Base-by-base conservation (phyloP, 1,140 invertebrate genomes). In the Phocides pigmalion region DNA sequence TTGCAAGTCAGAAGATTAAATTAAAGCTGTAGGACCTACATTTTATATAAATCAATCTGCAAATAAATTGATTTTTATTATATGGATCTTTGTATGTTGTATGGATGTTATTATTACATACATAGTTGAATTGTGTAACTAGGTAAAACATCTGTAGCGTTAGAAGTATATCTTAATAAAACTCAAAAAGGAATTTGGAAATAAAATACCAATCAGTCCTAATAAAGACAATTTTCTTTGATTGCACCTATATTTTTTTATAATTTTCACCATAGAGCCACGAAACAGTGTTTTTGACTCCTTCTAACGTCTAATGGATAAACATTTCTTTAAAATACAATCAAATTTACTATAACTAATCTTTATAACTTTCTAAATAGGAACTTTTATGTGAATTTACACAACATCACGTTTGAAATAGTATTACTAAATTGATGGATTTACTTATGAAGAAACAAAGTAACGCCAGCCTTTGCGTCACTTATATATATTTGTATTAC, bases 201-300 rank as follows among this genome's bases (percentile, higher is more conserved):
- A 54, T 22, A 54, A 54, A 54, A 54, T 54, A 12, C 19, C 17
- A 22, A 20, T 41, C 51, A 54, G 51, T 54, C 51, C 37, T 54
- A 41, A 54, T 41, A 41, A 20, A 54, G 51, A 54, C 51, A 41
- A 39, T 54, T 35, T 44, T 44, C 11, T 20, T 54, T 54, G 22
- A 39, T 54, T 54, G 51, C 51, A 41, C 25, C 35, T 41, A 54
- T 54, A 54, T 15, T 39, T 50, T 16, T 0, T 25, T 8, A 3
- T 15, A 8, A 50, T 9, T 14, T 50, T 47, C 22, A 2, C 9
- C 3, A 14, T 15, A 51, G 16, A 37, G 28, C 32, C 50, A 53
- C 32, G 11, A 19, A n/a, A n/a, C n/a, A 12, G 32, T 39, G 50
- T 22, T 19, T 46, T 22, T 16, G 47, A 32, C 22, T 49, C 46